These are phyloP conservation scores for Erpobdella octoculata DNA, from an alignment of 2,888 invertebrate species.

Conservation along the genomic window DNA sequence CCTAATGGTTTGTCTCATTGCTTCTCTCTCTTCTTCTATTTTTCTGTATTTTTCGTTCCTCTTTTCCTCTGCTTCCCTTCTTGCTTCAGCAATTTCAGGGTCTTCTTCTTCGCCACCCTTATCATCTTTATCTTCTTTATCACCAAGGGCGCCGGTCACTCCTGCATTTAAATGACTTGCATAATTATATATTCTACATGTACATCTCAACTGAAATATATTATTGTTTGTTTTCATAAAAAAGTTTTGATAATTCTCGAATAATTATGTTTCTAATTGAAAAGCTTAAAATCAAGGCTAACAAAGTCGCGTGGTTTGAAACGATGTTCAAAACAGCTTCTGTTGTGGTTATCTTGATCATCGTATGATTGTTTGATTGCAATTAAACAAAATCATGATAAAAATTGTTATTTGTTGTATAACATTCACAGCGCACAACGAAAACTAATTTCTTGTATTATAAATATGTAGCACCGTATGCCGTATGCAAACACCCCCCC, in stretches of 20 bases:
- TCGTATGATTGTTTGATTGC: too few species aligned
- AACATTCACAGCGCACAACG: too few species aligned
- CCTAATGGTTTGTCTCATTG: conserved; percentile 96
- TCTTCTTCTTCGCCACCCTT: conserved; percentile 77
- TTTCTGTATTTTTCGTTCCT: conserved; percentile 98
- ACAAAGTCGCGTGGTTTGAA: too few species aligned
- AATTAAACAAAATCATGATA: too few species aligned
- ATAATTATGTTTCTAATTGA: too few species aligned
- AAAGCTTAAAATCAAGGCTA: too few species aligned
- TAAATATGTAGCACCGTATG: too few species aligned
- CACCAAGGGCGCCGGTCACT: conserved; percentile 56
- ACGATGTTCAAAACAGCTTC: too few species aligned
- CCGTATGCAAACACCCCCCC: too few species aligned
- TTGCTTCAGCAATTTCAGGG: conserved; percentile 92
- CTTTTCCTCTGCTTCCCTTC: conserved; percentile 91
- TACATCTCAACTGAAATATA: background rate
- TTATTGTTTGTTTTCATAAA: background rate
- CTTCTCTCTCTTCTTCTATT: conserved; percentile 98
- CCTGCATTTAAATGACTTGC: conserved; percentile 5
- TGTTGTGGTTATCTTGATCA: too few species aligned
- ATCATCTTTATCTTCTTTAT: conserved; percentile 42
- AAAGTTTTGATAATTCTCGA: background rate
- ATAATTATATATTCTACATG: background rate
- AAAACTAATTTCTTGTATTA: too few species aligned
- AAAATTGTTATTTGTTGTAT: too few species aligned